Conservation (phyloP, 2,797 vertebrate genomes). For the Pipistrellus kuhlii region DNA sequence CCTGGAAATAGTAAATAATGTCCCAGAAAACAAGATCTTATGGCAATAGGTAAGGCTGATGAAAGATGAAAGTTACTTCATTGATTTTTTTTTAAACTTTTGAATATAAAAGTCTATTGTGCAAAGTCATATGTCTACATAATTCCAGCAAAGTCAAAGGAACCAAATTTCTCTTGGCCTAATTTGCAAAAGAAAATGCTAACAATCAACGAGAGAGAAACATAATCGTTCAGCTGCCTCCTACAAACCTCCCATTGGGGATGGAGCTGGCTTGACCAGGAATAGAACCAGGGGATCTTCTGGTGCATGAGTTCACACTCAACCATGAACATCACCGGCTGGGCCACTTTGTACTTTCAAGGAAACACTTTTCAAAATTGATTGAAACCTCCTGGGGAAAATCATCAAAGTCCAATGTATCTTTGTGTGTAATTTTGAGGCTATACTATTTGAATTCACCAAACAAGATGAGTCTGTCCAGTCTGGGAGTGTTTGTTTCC, state of each 20-base stretch:
- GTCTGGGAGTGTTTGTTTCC: not conserved
- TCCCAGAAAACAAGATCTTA: not conserved
- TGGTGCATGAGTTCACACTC: too few species aligned
- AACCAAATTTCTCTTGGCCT: not conserved
- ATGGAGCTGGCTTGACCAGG: too few species aligned
- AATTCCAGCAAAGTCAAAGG: not conserved
- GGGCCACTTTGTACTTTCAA: not conserved
- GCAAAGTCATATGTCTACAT: not conserved
- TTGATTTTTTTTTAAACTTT: not conserved
- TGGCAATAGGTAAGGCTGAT: not conserved
- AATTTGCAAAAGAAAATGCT: not conserved
- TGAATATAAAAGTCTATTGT: not conserved
- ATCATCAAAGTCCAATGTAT: slow-evolving; percentile 27
- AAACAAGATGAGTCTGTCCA: slow-evolving; percentile 21
- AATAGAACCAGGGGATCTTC: too few species aligned
- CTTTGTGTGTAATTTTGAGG: slow-evolving; percentile 5
- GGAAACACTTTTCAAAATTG: slow-evolving; percentile 53
- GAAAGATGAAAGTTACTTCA: not conserved
- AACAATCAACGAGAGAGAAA: not conserved
- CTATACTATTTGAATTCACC: slow-evolving; percentile 17
- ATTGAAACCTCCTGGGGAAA: slow-evolving; percentile 50
- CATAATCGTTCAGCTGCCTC: too few species aligned
- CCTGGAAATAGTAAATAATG: not conserved
- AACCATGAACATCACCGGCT: too few species aligned
- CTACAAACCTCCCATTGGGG: too few species aligned